These are phyloP conservation scores for Ophonus ardosiacus DNA, from an alignment of 2,888 invertebrate genomes.

Conservation along the genomic window DNA sequence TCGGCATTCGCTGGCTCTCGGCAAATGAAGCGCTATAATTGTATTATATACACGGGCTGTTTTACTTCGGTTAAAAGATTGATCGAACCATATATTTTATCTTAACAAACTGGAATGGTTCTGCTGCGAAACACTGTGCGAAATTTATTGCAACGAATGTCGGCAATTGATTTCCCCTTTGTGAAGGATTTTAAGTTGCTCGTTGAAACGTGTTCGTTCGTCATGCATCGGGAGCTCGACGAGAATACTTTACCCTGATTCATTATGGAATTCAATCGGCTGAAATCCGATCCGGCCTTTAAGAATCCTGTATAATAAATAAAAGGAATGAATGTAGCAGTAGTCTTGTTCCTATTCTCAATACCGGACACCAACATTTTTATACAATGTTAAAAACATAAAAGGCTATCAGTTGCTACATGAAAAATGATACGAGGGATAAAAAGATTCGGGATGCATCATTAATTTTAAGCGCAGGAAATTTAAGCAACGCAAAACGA, in stretches of 20 bases:
- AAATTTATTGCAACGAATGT: conserved; percentile 56
- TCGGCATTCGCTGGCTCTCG: conserved; percentile 29
- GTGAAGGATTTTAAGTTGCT: conserved; percentile 53
- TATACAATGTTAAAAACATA: neutral
- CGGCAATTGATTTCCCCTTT: conserved; percentile 55
- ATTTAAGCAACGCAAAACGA: neutral
- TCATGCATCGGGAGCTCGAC: conserved; percentile 50
- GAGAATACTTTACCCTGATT: conserved; percentile 35
- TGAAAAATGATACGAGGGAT: neutral
- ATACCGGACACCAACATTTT: neutral
- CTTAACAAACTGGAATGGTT: conserved; percentile 61
- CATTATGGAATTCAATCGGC: conserved; percentile 44
- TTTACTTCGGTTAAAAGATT: conserved; percentile 54
- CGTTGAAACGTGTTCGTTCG: conserved; percentile 53
- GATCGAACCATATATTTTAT: conserved; percentile 59
- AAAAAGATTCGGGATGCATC: neutral
- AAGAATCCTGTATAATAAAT: conserved; percentile 19
- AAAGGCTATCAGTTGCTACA: neutral
- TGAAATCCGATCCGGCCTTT: neutral
- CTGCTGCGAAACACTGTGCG: conserved; percentile 34
- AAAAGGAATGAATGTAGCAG: neutral
- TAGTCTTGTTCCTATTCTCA: neutral
- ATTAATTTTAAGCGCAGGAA: neutral
- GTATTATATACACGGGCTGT: conserved; percentile 53
- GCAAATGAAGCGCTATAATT: conserved; percentile 57